Base-by-base conservation (phyloP, 2,888 invertebrate species). In the Julus scanicus region DNA sequence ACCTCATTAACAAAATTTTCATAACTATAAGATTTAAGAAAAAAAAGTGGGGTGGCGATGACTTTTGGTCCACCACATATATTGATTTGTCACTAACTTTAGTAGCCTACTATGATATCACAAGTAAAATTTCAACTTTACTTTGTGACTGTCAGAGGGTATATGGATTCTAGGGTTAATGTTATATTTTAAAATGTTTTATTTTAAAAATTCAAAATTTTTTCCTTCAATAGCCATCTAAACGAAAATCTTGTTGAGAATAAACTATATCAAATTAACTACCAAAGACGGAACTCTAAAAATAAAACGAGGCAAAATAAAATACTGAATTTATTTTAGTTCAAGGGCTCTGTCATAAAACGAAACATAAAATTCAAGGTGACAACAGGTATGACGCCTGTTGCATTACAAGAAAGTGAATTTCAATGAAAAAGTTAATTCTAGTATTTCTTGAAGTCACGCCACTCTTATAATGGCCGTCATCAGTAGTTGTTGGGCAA, bases 311-410 rank as follows among this genome's bases (percentile, higher is more conserved):
- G 20, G n/a, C 29, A 29, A 29, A 29, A 29, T 6, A 71, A 71
- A 71, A 71, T 71, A 71, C 11, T 71, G 71, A 71, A 71, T 71
- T 71, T 63, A 20, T 63, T 63, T 63, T 63, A 20, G 20, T n/a
- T 63, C n/a, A 63, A 63, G n/a, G 63, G 63, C n/a, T 8, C 71
- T 29, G 71, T 29, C 71, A 29, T 29, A 71, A 71, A 71, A 71
- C 29, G 71, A 71, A 53, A 53, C 3, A 53, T 53, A 53, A 53
- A 53, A 53, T 11, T 71, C 20, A 20, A 11, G 80, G 11, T 71
- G 71, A 71, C 37, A 39, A 39, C 80, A 15, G 37, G 15, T 13
- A 80, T 80, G 37, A 80, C 63, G 15, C 37, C 80, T 3, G 29
- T 20, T 80, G 80, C 13, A 37, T 15, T 4, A 80, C 29, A 29